A percentile compares a stretch with the other conserved stretches of the same genome.
phyloP scores from a whole-genome alignment of 1,140 invertebrate genomes.

The Holotrichia oblita region DNA sequence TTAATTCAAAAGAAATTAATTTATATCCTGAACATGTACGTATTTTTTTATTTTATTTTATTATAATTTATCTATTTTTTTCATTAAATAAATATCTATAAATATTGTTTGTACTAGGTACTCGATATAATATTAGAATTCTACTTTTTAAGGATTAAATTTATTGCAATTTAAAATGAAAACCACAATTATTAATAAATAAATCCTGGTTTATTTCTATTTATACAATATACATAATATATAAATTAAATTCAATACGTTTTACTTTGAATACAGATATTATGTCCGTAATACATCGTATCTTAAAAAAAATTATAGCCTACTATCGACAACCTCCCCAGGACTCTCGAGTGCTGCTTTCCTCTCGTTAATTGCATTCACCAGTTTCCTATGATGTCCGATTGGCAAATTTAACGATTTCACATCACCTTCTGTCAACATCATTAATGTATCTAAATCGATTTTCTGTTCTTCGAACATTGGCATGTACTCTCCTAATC shows the following conservation, averaged over 20 bases:
- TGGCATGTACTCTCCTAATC: conserved; percentile 76
- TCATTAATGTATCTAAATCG: conserved; percentile 89
- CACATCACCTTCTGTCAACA: conserved; percentile 89
- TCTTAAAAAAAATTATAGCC: conserved; percentile 63
- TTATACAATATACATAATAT: conserved; percentile 1
- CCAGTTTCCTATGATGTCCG: conserved; percentile 86
- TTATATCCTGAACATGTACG: no score
- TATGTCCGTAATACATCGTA: neutral
- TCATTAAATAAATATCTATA: no score
- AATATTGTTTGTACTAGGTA: no score
- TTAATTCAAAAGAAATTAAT: no score
- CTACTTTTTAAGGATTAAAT: no score
- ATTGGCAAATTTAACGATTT: conserved; percentile 84
- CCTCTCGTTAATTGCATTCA: conserved; percentile 84
- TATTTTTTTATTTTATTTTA: no score
- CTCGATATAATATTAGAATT: no score
- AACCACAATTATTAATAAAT: neutral
- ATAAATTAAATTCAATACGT: conserved; percentile 2
- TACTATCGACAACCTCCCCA: conserved; percentile 79
- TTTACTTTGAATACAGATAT: neutral
- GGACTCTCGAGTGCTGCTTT: conserved; percentile 78
- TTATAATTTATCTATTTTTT: no score
- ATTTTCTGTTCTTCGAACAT: conserved; percentile 89
- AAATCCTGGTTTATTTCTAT: no score
- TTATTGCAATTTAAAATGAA: no score